Conservation (phyloP, 1,140 invertebrate species). For the Caenorhabditis briggsae region DNA sequence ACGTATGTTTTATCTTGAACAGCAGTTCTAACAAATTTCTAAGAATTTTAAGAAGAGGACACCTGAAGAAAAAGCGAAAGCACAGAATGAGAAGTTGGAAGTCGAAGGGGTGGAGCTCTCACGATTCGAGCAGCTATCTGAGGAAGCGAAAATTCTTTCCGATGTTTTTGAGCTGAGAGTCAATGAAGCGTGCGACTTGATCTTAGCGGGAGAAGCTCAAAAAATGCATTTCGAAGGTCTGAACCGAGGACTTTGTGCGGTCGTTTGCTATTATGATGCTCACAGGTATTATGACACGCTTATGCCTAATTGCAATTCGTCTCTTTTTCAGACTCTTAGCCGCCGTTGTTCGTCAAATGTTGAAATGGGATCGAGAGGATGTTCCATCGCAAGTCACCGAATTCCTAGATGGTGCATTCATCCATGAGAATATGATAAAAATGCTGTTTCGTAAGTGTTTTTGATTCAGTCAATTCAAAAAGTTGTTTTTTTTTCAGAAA, state of each 20-base stretch:
- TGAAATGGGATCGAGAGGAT: slow-evolving; percentile 51
- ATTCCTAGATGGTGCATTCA: slow-evolving; percentile 52
- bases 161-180: slow-evolving; percentile 57
- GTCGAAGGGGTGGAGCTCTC: slow-evolving; percentile 19
- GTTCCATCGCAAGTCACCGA: not conserved
- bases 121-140: not conserved
- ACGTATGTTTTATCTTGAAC: not conserved
- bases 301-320: not conserved
- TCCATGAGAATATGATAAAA: slow-evolving; percentile 43
- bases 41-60: slow-evolving; percentile 6
- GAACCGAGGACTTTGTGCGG: slow-evolving; percentile 59
- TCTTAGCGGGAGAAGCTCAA: slow-evolving; percentile 58
- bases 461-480: not conserved
- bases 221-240: slow-evolving; percentile 46
- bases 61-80: not conserved
- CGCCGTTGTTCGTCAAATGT: slow-evolving; percentile 13
- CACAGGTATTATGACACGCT: slow-evolving; percentile 42
- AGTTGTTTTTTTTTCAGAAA: slow-evolving; percentile 11
- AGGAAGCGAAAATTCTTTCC: slow-evolving; percentile 40
- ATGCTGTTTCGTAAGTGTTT: slow-evolving; percentile 54
- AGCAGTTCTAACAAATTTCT: not conserved
- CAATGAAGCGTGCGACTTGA: slow-evolving; percentile 49
- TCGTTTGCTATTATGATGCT: slow-evolving; percentile 64
- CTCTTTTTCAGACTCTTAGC: slow-evolving; percentile 1
- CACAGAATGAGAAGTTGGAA: not conserved